Evolutionary conservation across 2,888 invertebrate species (phyloP).

Genomic region (Neoascia interrupta): DNA sequence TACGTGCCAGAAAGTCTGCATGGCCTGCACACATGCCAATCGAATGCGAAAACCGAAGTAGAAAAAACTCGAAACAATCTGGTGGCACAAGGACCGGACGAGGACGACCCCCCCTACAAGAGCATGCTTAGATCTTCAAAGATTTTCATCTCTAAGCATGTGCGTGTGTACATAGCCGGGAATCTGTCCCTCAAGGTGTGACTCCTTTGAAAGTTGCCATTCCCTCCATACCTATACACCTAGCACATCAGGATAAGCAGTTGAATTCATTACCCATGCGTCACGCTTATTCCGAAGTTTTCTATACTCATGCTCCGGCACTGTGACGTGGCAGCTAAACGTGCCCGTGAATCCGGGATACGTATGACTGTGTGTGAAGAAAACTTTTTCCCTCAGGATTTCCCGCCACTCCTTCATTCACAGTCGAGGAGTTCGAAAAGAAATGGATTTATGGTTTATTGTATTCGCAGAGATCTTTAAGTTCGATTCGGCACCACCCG

Average conservation of each 20-base stretch:
- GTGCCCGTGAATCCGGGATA: too few relatives aligned
- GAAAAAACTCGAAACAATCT: conserved; percentile 20
- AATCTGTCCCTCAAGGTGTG: conserved; percentile 10
- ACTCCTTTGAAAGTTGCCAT: not conserved
- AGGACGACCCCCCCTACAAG: not conserved
- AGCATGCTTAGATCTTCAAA: conserved; percentile 18
- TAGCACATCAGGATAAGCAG: not conserved
- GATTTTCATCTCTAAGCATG: conserved; percentile 4
- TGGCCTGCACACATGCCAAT: conserved; percentile 2
- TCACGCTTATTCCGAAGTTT: conserved; percentile 35
- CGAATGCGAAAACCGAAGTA: not conserved
- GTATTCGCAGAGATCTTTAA: conserved; percentile 11
- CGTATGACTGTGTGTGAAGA: not conserved
- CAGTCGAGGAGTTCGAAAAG: conserved; percentile 30
- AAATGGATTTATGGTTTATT: conserved; percentile 46
- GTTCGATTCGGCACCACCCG: not conserved
- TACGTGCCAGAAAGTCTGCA: conserved; percentile 40
- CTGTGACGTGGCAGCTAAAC: conserved; percentile 16
- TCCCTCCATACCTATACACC: not conserved
- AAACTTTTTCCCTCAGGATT: not conserved
- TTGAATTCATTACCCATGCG: conserved; percentile 18
- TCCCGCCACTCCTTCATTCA: conserved; percentile 11
- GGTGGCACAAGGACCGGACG: too few relatives aligned
- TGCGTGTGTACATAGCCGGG: not conserved
- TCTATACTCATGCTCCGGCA: not conserved